These are phyloP conservation scores for Myrmecophaga tridactyla DNA, from an alignment of 2,113 vertebrate genomes.

Conservation along the genomic window DNA sequence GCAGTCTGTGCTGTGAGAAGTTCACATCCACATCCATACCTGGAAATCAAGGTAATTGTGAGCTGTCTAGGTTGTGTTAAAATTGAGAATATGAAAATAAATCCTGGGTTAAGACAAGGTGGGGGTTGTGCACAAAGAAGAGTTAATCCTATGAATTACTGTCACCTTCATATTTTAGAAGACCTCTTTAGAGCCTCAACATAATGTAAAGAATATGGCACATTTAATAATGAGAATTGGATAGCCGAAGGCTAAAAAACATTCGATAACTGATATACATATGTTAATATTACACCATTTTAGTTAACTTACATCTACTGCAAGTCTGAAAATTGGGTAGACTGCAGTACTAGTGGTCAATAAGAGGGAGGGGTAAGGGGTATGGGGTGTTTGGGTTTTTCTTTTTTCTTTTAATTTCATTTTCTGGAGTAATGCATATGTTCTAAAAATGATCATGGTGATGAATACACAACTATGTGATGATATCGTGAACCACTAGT, in stretches of 20 bases:
- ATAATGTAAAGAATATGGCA: not conserved
- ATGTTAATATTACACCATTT: too few relatives aligned
- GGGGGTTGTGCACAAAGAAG: not conserved
- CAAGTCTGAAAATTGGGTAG: too few relatives aligned
- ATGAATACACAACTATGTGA: too few relatives aligned
- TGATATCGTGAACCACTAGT: too few relatives aligned
- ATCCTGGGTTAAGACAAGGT: not conserved
- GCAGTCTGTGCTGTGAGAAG: not conserved
- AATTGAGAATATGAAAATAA: not conserved
- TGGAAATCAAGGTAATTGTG: not conserved
- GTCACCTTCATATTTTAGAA: not conserved
- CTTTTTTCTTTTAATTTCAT: too few relatives aligned
- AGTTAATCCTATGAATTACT: not conserved
- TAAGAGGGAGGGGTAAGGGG: too few relatives aligned
- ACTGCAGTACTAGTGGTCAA: too few relatives aligned
- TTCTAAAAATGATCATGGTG: too few relatives aligned
- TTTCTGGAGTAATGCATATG: too few relatives aligned
- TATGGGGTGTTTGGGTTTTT: too few relatives aligned
- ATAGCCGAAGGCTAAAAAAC: not conserved
- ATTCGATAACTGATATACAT: too few relatives aligned
- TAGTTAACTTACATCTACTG: too few relatives aligned
- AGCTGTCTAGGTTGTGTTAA: not conserved
- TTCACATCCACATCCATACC: fast-evolving
- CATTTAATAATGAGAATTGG: not conserved
- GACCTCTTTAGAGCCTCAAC: not conserved